Conservation (phyloP, 2,797 vertebrate species). For the Spinibarbus caldwelli region DNA sequence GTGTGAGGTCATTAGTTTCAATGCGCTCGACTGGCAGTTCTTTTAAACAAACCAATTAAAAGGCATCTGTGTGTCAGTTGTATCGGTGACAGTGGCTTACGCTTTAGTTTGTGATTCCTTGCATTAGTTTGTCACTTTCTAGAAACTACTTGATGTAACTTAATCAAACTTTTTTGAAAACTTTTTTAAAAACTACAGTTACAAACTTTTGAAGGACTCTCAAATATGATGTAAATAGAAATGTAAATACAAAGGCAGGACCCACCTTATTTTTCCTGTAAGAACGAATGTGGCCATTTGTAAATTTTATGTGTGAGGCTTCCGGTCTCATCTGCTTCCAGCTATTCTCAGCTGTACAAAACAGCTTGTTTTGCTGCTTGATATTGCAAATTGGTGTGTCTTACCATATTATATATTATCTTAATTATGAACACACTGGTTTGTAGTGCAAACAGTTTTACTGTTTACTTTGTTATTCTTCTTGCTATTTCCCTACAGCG, state of each 20-base stretch:
- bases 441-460: background rate
- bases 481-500: background rate
- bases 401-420: background rate
- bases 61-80: background rate
- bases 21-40: background rate
- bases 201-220: background rate
- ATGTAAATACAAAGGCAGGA: background rate
- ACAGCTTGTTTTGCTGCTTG: background rate
- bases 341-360: too few species aligned
- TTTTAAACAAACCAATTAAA: slow-evolving; percentile 16
- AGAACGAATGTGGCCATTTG: background rate
- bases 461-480: background rate
- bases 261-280: background rate
- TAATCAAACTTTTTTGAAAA: background rate
- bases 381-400: background rate
- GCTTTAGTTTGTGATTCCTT: background rate
- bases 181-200: background rate
- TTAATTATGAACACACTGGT: background rate
- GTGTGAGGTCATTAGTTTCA: background rate
- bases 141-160: background rate
- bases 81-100: background rate
- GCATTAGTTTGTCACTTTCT: background rate
- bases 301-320: background rate
- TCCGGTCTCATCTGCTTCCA: background rate
- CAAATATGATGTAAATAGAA: too few species aligned